Base-by-base conservation (phyloP, 2,797 vertebrate species). In the Periparus ater region DNA sequence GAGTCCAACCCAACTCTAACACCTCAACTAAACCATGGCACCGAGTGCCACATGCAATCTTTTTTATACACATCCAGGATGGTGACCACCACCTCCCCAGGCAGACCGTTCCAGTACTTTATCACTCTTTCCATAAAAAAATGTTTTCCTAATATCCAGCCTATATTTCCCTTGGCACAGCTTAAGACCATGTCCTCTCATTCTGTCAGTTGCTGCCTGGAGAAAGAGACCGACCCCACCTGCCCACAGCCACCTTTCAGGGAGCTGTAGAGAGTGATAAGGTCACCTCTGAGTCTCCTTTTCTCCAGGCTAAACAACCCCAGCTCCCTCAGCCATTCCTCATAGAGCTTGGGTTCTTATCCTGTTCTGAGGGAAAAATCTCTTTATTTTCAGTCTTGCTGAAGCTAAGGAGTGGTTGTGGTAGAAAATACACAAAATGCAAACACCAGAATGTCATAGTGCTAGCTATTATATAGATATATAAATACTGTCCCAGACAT, bases 11-110 rank as follows among this genome's bases (percentile, higher is more conserved):
- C 17, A 13, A 3, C 8, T 17, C 20, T 9, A 30, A 22, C 6
- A 63, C 25, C 32, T 36, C 26, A 36, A 36, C 32, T 45, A 45
- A 3, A 65, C 20, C 40, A 25, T 20, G 26, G 17, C 61, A 65
- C 2, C 0, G 0, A 20, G 21, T 19, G 26, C 17, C 61, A 36
- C 10, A 65, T 32, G 20, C 61, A 54, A 8, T 16, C 16, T 25
- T 36, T 63, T 50, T 12, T 34, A 16, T 45, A 45, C 17, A 36
- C 26, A 34, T 12, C 26, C 60, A 54, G 20, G 7, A 45, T 36
- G 32, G 74, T 30, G 48, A 30, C 7, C 17, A 45, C 6, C 26
- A 30, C 32, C 50, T 45, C 26, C 16, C 20, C 0, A 1, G 6
- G 16, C 26, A 53, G 25, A 9, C 19, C 2, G 23, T 18, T 30